phyloP scores from a whole-genome alignment of 1,140 invertebrate species.

The Ericerus pela region DNA sequence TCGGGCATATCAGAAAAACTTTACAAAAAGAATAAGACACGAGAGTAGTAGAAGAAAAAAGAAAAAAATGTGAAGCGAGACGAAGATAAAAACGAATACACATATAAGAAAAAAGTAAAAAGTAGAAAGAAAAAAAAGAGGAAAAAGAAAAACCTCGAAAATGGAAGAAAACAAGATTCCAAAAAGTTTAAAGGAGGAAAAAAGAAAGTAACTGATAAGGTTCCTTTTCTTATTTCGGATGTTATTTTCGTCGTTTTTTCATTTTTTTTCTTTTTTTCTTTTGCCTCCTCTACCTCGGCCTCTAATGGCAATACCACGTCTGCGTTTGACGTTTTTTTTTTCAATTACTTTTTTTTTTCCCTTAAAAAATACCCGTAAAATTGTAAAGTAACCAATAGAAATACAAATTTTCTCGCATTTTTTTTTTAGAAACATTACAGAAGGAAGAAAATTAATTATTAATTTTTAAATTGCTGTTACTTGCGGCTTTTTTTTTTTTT shows the following conservation, averaged over 20 bases:
- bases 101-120: conserved; percentile 8
- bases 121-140: conserved; percentile 1
- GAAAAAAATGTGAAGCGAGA: conserved; percentile 18
- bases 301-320: neutral
- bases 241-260: conserved; percentile 6
- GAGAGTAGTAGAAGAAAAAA: conserved; percentile 15
- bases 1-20: conserved; percentile 13
- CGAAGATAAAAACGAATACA: conserved; percentile 14
- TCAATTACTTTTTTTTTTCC: too few relatives aligned
- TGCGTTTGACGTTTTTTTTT: conserved; percentile 4
- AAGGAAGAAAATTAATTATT: neutral
- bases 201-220: conserved; percentile 24
- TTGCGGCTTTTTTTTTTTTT: neutral
- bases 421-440: conserved; percentile 28
- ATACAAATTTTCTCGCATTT: conserved; percentile 26
- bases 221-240: conserved; percentile 11
- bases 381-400: neutral
- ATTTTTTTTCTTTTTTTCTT: neutral
- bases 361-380: conserved; percentile 2
- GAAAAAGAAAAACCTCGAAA: conserved; percentile 2
- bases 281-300: neutral
- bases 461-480: neutral
- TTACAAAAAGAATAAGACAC: conserved; percentile 18
- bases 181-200: conserved; percentile 18
- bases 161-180: conserved; percentile 19